Evolutionary conservation across 1,140 invertebrate genomes (phyloP).

Genomic region (Aphelenchoides avenae): DNA sequence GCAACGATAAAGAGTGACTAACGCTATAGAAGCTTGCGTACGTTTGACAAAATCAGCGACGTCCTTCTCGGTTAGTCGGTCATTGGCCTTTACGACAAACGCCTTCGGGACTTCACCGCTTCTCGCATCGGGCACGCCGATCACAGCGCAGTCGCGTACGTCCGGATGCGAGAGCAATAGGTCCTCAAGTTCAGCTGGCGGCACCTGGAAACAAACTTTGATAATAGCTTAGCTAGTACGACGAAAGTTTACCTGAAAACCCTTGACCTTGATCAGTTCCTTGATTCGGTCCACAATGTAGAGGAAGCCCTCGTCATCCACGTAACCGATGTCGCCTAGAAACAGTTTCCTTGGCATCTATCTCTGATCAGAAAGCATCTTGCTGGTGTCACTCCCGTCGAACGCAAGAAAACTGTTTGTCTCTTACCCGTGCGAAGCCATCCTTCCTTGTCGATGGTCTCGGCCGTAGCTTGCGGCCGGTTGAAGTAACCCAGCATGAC

Average conservation of each 20-base stretch:
- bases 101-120: slow-evolving; percentile 74
- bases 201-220: slow-evolving; percentile 75
- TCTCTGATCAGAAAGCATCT: slow-evolving; percentile 17
- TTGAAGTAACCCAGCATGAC: slow-evolving; percentile 30
- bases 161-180: slow-evolving; percentile 71
- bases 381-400: not conserved
- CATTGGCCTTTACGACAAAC: slow-evolving; percentile 66
- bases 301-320: slow-evolving; percentile 67
- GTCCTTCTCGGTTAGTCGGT: slow-evolving; percentile 13
- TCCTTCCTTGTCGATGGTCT: slow-evolving; percentile 68
- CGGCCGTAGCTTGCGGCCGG: slow-evolving; percentile 47
- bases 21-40: too few species aligned
- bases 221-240: slow-evolving; percentile 65
- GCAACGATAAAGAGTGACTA: too few species aligned
- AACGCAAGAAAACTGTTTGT: slow-evolving; percentile 15
- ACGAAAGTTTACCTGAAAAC: slow-evolving; percentile 66
- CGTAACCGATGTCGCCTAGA: slow-evolving; percentile 70
- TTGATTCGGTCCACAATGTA: slow-evolving; percentile 78
- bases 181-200: slow-evolving; percentile 78
- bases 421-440: slow-evolving; percentile 73
- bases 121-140: slow-evolving; percentile 71
- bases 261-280: slow-evolving; percentile 84
- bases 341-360: too few species aligned
- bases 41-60: slow-evolving; percentile 19
- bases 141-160: slow-evolving; percentile 74